A percentile compares a stretch with the other conserved stretches of the same genome.
These are phyloP conservation scores for Anguilla marmorata DNA, from an alignment of 2,797 vertebrate species.

Conservation along the genomic window DNA sequence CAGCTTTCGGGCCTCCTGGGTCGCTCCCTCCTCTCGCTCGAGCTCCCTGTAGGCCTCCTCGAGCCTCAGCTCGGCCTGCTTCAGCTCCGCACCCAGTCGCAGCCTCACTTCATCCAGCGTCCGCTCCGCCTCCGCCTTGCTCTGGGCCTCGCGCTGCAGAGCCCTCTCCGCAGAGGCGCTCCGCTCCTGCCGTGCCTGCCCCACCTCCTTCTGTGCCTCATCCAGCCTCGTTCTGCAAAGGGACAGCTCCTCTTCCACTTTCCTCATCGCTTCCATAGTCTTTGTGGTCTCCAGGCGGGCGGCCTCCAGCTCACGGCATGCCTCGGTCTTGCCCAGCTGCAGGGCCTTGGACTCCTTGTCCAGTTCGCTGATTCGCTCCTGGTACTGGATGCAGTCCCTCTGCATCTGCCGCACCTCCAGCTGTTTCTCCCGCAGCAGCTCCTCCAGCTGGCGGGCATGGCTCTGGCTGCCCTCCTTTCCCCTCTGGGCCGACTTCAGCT, in stretches of 20 bases:
- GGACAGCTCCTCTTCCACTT: conserved; percentile 73
- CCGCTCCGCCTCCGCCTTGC: conserved; percentile 77
- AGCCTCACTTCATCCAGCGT: conserved; percentile 82
- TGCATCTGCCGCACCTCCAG: conserved; percentile 92
- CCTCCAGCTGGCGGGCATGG: conserved; percentile 86
- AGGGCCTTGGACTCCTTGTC: conserved; percentile 82
- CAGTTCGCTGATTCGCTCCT: conserved; percentile 87
- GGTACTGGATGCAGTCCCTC: conserved; percentile 88
- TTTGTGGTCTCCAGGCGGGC: conserved; percentile 65
- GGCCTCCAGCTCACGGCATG: conserved; percentile 71
- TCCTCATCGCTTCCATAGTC: conserved; percentile 68
- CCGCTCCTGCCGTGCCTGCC: conserved; percentile 74
- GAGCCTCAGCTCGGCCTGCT: conserved; percentile 81
- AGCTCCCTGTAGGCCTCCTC: conserved; percentile 76
- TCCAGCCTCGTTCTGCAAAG: conserved; percentile 74
- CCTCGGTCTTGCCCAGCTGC: conserved; percentile 75
- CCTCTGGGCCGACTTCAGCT: conserved; percentile 79
- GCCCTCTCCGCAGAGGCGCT: conserved; percentile 61
- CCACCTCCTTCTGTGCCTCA: conserved; percentile 77
- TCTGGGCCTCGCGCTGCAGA: conserved; percentile 67
- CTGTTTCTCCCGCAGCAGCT: conserved; percentile 92
- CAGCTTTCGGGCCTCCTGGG: conserved; percentile 67
- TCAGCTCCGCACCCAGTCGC: conserved; percentile 81
- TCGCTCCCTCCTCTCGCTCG: conserved; percentile 69
- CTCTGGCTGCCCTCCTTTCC: conserved; percentile 77